These are phyloP conservation scores for Ariolimax columbianus DNA, from an alignment of 2,888 invertebrate species.

Conservation along the genomic window DNA sequence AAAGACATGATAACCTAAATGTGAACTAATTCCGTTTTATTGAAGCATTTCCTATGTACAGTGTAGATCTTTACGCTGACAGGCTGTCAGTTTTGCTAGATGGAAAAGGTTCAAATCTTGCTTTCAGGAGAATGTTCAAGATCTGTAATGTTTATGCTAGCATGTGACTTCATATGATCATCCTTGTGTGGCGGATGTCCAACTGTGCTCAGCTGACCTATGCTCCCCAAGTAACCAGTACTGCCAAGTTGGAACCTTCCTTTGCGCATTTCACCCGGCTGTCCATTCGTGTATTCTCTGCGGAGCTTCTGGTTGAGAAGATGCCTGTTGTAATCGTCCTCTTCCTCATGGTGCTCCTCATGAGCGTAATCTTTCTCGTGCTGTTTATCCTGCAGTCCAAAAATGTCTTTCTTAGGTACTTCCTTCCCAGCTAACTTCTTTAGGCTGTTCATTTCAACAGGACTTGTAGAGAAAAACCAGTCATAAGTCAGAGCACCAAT, in stretches of 20 bases:
- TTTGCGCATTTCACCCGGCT: not conserved
- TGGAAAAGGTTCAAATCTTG: not conserved
- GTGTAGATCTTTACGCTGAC: too few species aligned
- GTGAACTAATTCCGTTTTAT: too few species aligned
- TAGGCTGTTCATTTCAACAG: slow-evolving; percentile 9
- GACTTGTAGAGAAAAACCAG: slow-evolving; percentile 26
- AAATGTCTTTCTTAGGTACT: not conserved
- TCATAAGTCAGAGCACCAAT: slow-evolving; percentile 61
- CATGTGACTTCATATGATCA: not conserved
- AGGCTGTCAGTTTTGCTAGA: too few species aligned
- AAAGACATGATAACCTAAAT: too few species aligned
- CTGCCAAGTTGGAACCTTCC: slow-evolving; percentile 9
- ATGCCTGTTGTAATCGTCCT: not conserved
- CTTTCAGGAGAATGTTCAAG: slow-evolving; percentile 3
- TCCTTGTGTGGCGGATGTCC: not conserved
- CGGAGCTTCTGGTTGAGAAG: not conserved
- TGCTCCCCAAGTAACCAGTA: not conserved
- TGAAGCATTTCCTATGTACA: too few species aligned
- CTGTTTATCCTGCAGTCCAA: not conserved
- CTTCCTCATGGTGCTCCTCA: slow-evolving; percentile 13
- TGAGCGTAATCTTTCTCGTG: not conserved
- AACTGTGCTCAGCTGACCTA: not conserved
- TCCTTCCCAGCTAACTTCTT: slow-evolving; percentile 7
- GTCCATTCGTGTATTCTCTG: not conserved
- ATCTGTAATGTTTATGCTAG: not conserved